These are phyloP conservation scores for Apocrypta bakeri DNA, from an alignment of 1,140 invertebrate species.

Conservation along the genomic window DNA sequence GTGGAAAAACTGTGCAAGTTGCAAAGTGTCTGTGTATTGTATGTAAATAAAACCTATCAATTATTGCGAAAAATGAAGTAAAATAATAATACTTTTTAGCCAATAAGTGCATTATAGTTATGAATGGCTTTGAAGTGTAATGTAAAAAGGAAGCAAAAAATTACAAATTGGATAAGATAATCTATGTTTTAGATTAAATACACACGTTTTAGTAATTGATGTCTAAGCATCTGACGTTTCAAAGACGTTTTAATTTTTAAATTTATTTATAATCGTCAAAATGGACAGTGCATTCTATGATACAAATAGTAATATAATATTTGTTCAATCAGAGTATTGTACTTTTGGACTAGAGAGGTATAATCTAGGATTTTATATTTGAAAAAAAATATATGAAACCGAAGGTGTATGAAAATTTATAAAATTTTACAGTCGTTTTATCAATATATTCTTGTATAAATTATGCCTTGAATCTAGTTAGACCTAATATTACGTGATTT, in stretches of 20 bases:
- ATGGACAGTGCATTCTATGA: slow-evolving; percentile 59
- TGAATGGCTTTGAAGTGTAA: slow-evolving; percentile 45
- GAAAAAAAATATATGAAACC: slow-evolving; percentile 40
- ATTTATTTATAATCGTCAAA: slow-evolving; percentile 62
- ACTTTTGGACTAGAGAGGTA: slow-evolving; percentile 67
- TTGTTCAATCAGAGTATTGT: slow-evolving; percentile 62
- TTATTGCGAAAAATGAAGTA: slow-evolving; percentile 27
- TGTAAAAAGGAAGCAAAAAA: slow-evolving; percentile 54
- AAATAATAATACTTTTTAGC: slow-evolving; percentile 50
- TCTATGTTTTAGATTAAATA: slow-evolving; percentile 58
- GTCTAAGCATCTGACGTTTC: slow-evolving; percentile 63
- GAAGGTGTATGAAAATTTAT: slow-evolving; percentile 2
- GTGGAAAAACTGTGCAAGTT: slow-evolving; percentile 18
- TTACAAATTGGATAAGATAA: slow-evolving; percentile 53
- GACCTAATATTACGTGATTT: slow-evolving; percentile 39
- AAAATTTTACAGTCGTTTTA: slow-evolving; percentile 20
- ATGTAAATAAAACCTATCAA: slow-evolving; percentile 50
- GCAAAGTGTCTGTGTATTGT: slow-evolving; percentile 47
- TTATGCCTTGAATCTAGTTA: slow-evolving; percentile 58
- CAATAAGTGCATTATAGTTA: slow-evolving; percentile 41
- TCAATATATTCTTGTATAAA: slow-evolving; percentile 14
- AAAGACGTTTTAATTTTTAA: slow-evolving; percentile 65
- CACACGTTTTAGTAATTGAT: slow-evolving; percentile 61
- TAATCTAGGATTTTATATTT: slow-evolving; percentile 72
- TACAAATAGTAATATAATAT: slow-evolving; percentile 54